Base-by-base conservation (phyloP, 64 coral and sea anemone genomes). In the Montipora foliosa region DNA sequence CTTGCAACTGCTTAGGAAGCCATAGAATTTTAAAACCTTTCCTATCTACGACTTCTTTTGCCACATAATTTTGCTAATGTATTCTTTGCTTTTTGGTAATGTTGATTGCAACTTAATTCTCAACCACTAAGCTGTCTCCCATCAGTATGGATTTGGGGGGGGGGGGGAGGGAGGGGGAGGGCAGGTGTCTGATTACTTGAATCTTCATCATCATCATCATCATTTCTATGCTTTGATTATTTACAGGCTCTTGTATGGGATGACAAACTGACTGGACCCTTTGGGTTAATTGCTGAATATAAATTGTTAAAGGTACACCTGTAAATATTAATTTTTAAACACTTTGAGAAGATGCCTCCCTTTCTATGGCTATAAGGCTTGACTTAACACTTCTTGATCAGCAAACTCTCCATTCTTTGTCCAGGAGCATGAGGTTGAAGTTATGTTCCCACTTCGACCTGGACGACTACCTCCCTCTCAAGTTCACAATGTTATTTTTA, bases 371-470 rank as follows among this genome's bases (percentile, higher is more conserved):
- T 11, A 37, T 2, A 37, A 6, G 52, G 5, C 61, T 12, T 16
- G 3, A 64, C 4, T 12, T 12, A 64, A 64, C 61, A 64, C 11
- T 64, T 62, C 44, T 37, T 71, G 17, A 24, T 7, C 17, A 21
- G 8, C 21, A 21, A 20, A 80, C 37, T 80, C 4, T 24, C 47
- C 4, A 21, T n/a, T 87, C 50, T 77, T 70, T 44, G 45, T 72
- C 13, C 55, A 99, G 97, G 97, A 99, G 92, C 97, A 99, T 95
- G 97, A 99, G 77, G 97, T 99, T 75, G 97, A 99, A 83, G 92
- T 91, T 5, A 99, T 99, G 97, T 94, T 99, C 90, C 87, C 94
- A 10, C 79, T 99, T 7, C 78, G 80, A 57, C 79, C 86, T 67
- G 97, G 97, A 12, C 89, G 82, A 22, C 75, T 99, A 49, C 95